These are phyloP conservation scores for Apteryx owenii DNA, from an alignment of 2,113 vertebrate species.

Conservation along the genomic window DNA sequence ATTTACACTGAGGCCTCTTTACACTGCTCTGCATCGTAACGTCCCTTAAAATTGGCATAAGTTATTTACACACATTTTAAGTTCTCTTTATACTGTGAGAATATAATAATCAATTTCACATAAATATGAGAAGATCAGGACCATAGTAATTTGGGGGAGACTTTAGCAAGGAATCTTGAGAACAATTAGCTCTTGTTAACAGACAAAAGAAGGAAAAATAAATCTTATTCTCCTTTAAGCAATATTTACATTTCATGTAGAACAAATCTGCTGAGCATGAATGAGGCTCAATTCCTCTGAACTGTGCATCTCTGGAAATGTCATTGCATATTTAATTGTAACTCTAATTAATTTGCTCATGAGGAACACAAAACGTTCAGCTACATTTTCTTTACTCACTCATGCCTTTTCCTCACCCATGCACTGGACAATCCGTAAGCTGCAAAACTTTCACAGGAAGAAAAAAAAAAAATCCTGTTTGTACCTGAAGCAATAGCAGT, in stretches of 20 bases:
- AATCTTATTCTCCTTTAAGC: not conserved
- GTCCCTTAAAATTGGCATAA: conserved; percentile 13
- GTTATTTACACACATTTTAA: not conserved
- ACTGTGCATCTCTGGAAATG: conserved; percentile 29
- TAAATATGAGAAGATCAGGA: not conserved
- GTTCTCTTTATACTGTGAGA: not conserved
- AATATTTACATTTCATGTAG: not conserved
- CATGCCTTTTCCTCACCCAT: not conserved
- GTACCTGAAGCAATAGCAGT: not conserved
- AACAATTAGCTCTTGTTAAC: conserved; percentile 45
- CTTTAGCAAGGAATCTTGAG: conserved; percentile 33
- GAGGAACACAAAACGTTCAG: not conserved
- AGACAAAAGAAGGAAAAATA: conserved; percentile 42
- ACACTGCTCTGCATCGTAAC: conserved; percentile 28
- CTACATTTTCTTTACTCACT: not conserved
- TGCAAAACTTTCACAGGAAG: not conserved
- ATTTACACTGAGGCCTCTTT: conserved; percentile 37
- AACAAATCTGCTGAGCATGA: not conserved
- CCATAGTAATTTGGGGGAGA: not conserved
- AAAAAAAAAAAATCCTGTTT: not conserved
- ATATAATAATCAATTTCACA: not conserved
- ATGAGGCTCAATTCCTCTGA: not conserved
- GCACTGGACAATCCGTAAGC: not conserved
- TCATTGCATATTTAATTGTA: conserved; percentile 32
- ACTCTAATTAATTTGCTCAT: conserved; percentile 35